These are phyloP conservation scores for Stegodyphus dumicola DNA, from an alignment of 1,140 invertebrate genomes.

Conservation along the genomic window DNA sequence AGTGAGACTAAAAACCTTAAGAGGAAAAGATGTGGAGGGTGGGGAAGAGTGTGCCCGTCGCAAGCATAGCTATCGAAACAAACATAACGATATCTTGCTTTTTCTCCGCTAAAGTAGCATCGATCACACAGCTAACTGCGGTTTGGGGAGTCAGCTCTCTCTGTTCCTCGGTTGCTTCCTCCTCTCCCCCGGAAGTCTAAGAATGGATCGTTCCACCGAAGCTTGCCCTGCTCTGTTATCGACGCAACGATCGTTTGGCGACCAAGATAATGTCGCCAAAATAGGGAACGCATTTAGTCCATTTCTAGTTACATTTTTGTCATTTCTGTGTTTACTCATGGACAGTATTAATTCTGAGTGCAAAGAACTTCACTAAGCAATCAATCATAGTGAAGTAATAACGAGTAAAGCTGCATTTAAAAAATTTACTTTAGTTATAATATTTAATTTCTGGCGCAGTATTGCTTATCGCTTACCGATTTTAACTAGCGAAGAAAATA, in stretches of 20 bases:
- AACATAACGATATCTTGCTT: slow-evolving; percentile 41
- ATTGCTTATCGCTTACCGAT: no score
- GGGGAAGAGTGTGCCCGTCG: not conserved
- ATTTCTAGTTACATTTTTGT: not conserved
- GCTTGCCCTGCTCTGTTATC: slow-evolving; percentile 22
- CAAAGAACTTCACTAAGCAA: no score
- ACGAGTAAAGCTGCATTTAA: no score
- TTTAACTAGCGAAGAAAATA: no score
- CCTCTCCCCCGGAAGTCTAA: not conserved
- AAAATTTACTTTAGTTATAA: no score
- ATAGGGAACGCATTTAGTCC: not conserved
- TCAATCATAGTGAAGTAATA: no score
- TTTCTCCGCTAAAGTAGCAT: slow-evolving; percentile 30
- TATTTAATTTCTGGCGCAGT: no score
- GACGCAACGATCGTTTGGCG: slow-evolving; percentile 26
- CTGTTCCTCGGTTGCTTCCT: not conserved
- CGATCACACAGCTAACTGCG: slow-evolving; percentile 47
- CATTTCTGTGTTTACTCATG: no score
- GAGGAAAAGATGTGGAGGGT: not conserved
- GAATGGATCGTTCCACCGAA: slow-evolving; percentile 16
- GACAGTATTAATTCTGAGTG: no score
- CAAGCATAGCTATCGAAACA: slow-evolving; percentile 9
- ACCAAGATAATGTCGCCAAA: slow-evolving; percentile 47
- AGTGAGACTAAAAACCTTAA: not conserved
- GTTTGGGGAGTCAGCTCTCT: slow-evolving; percentile 20